Conservation (phyloP, 2,797 vertebrate genomes). For the Hirundo rustica region DNA sequence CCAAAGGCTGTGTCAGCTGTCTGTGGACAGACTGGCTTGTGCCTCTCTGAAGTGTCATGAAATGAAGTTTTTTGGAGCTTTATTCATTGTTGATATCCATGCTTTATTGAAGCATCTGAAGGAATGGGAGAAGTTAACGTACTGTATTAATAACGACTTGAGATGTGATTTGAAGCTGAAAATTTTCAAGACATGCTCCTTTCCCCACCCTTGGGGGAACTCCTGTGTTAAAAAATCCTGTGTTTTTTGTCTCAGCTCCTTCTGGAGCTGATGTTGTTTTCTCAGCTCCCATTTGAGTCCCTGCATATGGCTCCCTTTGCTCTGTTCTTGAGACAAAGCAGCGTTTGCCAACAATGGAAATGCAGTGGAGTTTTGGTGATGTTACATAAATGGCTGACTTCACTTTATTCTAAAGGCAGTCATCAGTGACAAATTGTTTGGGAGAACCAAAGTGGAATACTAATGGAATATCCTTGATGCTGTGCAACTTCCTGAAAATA, state of each 20-base stretch:
- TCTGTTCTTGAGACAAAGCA: background rate
- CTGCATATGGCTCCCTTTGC: background rate
- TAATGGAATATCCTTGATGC: background rate
- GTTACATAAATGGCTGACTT: background rate
- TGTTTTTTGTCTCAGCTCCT: background rate
- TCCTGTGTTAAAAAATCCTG: background rate
- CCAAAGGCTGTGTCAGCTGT: background rate
- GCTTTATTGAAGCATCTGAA: background rate
- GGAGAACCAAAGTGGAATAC: background rate
- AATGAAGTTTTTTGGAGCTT: background rate
- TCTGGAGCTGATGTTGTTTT: background rate
- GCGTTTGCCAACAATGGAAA: background rate
- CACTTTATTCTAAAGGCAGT: background rate
- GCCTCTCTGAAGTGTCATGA: background rate
- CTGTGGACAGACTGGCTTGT: background rate
- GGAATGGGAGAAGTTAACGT: background rate
- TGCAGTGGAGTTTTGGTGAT: background rate
- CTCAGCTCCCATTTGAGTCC: background rate
- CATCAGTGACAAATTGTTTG: background rate
- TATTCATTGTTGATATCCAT: background rate
- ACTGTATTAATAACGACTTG: background rate
- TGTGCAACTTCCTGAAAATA: background rate
- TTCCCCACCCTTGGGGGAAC: background rate
- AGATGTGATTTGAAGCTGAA: background rate
- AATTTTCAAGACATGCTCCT: background rate